A percentile compares a stretch with the other conserved stretches of the same genome.
Conservation (phyloP, 2,113 vertebrate genomes). For the Acrocephalus arundinaceus region DNA sequence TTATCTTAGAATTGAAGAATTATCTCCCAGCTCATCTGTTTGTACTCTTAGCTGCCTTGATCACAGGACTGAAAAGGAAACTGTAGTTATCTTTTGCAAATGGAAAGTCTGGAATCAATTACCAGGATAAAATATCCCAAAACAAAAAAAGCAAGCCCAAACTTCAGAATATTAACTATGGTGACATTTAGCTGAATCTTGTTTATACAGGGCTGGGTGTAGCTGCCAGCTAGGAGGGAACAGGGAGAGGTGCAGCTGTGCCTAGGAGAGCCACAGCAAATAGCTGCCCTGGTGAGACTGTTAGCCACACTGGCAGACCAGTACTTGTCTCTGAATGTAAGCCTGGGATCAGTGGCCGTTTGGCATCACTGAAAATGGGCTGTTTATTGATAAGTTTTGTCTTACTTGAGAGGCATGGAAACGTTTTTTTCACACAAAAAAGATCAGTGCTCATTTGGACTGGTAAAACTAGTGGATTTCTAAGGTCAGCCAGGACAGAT, state of each 20-base stretch:
- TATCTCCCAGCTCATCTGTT: not conserved
- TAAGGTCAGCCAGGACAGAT: not conserved
- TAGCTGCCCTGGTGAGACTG: not conserved
- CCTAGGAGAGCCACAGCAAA: not conserved
- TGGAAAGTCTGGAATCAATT: not conserved
- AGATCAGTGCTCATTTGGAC: not conserved
- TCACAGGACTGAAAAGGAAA: not conserved
- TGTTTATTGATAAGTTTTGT: not conserved
- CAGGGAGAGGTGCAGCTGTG: not conserved
- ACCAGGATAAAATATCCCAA: not conserved
- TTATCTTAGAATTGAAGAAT: not conserved
- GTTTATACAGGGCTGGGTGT: not conserved
- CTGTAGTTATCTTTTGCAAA: not conserved
- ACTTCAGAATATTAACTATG: not conserved
- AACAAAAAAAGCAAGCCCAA: not conserved
- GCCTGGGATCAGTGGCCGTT: not conserved
- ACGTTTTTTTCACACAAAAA: not conserved
- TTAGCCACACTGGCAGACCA: not conserved
- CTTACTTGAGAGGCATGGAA: not conserved
- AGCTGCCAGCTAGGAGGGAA: not conserved
- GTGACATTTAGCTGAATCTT: not conserved
- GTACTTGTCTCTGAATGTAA: rapidly evolving
- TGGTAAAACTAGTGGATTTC: not conserved
- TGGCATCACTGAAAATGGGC: not conserved
- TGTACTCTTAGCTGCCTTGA: not conserved